These are phyloP conservation scores for Ovis aries DNA, from an alignment of 2,113 vertebrate genomes.

Conservation along the genomic window DNA sequence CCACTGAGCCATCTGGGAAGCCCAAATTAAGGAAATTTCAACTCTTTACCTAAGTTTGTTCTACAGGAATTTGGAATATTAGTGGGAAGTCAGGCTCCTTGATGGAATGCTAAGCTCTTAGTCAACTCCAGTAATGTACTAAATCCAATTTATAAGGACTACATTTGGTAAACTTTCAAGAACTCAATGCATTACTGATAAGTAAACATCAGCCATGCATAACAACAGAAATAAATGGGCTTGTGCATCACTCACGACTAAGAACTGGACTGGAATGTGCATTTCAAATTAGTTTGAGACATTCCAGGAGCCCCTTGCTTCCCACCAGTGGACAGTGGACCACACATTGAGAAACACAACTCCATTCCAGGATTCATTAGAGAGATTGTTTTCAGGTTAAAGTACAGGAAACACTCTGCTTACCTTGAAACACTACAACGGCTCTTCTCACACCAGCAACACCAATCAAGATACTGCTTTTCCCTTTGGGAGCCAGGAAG, in stretches of 20 bases:
- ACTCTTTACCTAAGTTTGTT: background rate
- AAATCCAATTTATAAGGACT: background rate
- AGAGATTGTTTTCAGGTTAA: background rate
- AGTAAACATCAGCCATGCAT: background rate
- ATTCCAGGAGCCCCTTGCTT: background rate
- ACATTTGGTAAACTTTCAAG: background rate
- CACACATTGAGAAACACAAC: background rate
- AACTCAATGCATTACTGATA: background rate
- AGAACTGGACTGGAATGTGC: background rate
- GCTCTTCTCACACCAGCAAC: background rate
- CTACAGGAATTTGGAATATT: background rate
- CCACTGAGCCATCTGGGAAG: background rate
- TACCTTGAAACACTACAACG: background rate
- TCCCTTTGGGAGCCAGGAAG: conserved; percentile 6
- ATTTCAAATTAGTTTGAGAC: background rate
- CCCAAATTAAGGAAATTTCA: background rate
- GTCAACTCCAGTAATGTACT: background rate
- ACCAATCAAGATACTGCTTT: background rate
- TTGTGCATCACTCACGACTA: background rate
- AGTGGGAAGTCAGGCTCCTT: background rate
- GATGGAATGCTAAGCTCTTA: background rate
- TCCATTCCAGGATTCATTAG: background rate
- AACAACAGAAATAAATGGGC: background rate
- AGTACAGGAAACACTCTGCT: background rate
- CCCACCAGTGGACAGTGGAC: background rate